Percentiles rank a stretch among this genome's conserved stretches.
Evolutionary conservation across 2,113 vertebrate genomes (phyloP).

Genomic region (Paramormyrops kingsleyae): DNA sequence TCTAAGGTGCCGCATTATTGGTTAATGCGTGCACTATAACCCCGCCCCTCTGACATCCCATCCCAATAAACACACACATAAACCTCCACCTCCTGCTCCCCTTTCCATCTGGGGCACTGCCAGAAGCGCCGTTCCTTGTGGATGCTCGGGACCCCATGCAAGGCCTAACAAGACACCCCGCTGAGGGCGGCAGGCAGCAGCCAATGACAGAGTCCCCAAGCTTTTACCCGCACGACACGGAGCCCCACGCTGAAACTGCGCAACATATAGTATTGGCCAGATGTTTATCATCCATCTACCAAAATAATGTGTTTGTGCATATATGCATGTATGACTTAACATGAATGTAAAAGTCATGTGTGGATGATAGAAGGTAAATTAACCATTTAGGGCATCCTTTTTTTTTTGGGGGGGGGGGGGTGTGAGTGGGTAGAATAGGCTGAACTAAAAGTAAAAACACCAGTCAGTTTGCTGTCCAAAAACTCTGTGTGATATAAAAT

Average conservation of each 20-base stretch:
- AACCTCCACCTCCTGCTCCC: constrained; percentile 1
- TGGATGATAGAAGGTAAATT: neutral
- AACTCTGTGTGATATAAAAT: neutral
- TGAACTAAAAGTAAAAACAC: neutral
- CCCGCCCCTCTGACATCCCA: constrained; percentile 10
- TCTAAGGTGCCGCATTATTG: constrained; percentile 37
- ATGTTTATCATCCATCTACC: neutral
- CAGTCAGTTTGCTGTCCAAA: neutral
- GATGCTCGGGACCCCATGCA: constrained; percentile 42
- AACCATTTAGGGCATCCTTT: neutral
- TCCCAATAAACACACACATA: neutral
- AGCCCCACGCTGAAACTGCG: neutral
- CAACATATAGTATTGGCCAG: neutral
- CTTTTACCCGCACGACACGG: constrained; percentile 24
- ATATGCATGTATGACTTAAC: neutral
- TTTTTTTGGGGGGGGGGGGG: neutral
- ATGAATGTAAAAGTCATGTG: neutral
- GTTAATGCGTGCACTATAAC: constrained; percentile 28
- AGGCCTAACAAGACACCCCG: constrained; percentile 40
- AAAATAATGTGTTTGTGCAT: neutral
- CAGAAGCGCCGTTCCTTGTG: constrained; percentile 32
- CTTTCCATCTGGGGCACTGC: constrained; percentile 28
- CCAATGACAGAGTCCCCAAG: constrained; percentile 38
- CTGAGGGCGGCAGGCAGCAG: constrained; percentile 34
- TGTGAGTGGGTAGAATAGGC: neutral